phyloP scores from a whole-genome alignment of 30 jellyfish, hydroid and myxozoan species.

The Aurelia sp. region DNA sequence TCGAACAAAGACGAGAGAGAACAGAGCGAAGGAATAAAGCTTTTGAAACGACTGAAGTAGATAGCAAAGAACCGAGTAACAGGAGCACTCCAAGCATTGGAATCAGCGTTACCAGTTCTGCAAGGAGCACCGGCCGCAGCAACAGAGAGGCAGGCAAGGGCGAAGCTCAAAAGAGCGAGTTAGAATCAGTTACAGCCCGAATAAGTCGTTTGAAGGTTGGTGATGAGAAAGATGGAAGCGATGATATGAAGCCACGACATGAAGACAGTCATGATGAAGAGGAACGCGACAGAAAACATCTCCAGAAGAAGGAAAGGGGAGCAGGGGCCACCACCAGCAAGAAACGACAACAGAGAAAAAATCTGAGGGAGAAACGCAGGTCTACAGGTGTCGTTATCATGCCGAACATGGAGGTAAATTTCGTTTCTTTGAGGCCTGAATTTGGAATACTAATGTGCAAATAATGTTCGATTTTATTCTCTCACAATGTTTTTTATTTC shows the following conservation, averaged over 20 bases:
- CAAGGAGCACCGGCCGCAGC: slow-evolving; percentile 46
- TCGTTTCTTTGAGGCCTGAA: no score
- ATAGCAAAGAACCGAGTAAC: slow-evolving; percentile 13
- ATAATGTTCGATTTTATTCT: no score
- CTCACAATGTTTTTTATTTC: no score
- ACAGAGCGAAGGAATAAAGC: slow-evolving; percentile 71
- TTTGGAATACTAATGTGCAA: no score
- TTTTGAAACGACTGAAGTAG: slow-evolving; percentile 34
- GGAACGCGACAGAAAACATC: slow-evolving; percentile 41
- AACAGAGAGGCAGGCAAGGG: slow-evolving; percentile 28
- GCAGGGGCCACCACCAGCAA: slow-evolving; percentile 82
- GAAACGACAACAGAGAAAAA: slow-evolving; percentile 84
- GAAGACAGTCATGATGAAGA: slow-evolving; percentile 50
- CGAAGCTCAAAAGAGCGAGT: slow-evolving; percentile 64
- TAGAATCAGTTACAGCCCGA: slow-evolving; percentile 70
- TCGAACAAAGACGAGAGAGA: slow-evolving; percentile 64
- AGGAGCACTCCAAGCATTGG: slow-evolving; percentile 38
- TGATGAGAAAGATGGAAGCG: slow-evolving; percentile 72
- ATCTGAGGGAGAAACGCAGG: slow-evolving; percentile 92
- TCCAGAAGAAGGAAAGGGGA: slow-evolving; percentile 75
- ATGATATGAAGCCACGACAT: slow-evolving; percentile 38
- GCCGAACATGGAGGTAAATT: slow-evolving; percentile 87
- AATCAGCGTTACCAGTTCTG: slow-evolving; percentile 47
- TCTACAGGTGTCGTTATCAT: slow-evolving; percentile 96
- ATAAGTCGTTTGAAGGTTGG: slow-evolving; percentile 66